Evolutionary conservation across 1,140 invertebrate species (phyloP).

Genomic region (Zaprionus lachaisei): DNA sequence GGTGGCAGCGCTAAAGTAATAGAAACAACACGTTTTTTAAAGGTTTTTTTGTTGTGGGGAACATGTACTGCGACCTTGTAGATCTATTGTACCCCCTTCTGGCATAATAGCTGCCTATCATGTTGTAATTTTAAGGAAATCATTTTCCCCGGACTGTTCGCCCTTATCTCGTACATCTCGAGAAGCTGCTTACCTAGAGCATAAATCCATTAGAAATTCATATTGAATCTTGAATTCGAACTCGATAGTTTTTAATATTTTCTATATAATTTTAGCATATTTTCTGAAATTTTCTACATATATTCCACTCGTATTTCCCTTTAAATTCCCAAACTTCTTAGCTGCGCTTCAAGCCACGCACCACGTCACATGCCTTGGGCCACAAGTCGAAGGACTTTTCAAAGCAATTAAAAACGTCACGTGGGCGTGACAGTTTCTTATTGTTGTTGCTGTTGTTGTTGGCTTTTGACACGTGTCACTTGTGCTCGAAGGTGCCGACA

Average conservation of each 20-base stretch:
- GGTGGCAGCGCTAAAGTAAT: not conserved
- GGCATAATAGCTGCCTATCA: too few species aligned
- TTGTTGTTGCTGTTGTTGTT: conserved; percentile 36
- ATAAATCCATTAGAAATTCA: too few species aligned
- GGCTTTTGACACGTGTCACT: conserved; percentile 75
- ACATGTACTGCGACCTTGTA: fast-evolving
- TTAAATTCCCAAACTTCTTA: not conserved
- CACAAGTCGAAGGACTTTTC: conserved; percentile 6
- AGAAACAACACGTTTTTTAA: too few species aligned
- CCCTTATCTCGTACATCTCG: too few species aligned
- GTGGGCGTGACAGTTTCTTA: conserved; percentile 55
- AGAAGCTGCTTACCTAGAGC: too few species aligned
- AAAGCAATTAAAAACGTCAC: conserved; percentile 69
- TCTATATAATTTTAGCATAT: not conserved
- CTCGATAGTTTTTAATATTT: not conserved
- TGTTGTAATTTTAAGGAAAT: too few species aligned
- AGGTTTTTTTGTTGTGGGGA: too few species aligned
- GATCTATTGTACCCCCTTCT: too few species aligned
- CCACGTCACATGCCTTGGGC: not conserved
- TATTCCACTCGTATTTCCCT: not conserved
- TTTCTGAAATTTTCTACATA: not conserved
- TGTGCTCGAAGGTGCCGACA: conserved; percentile 44
- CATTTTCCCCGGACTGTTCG: fast-evolving
- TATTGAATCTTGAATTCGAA: too few species aligned
- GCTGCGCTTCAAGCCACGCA: not conserved